phyloP scores from a whole-genome alignment of 2,797 vertebrate species.

The Fistularia commersonii region DNA sequence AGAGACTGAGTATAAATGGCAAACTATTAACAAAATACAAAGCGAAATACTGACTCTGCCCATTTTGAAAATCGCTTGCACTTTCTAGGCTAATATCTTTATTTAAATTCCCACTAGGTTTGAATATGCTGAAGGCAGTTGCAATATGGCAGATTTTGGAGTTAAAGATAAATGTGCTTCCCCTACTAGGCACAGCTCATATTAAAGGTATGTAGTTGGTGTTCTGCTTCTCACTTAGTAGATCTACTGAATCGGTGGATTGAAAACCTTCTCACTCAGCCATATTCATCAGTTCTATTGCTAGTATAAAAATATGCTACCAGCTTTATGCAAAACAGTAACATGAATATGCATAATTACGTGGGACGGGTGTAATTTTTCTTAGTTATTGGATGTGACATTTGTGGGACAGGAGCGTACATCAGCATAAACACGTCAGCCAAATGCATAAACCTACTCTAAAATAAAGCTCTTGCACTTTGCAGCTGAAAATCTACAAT shows the following conservation, averaged over 20 bases:
- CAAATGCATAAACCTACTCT: conserved; percentile 83
- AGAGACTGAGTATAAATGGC: too few relatives aligned
- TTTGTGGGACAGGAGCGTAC: conserved; percentile 85
- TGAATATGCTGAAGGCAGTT: conserved; percentile 47
- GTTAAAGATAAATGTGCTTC: conserved; percentile 72
- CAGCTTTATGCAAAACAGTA: conserved; percentile 83
- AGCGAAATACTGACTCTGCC: conserved; percentile 46
- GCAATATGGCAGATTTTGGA: conserved; percentile 55
- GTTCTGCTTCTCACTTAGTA: conserved; percentile 48
- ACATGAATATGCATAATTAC: conserved; percentile 93
- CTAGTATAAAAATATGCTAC: conserved; percentile 61
- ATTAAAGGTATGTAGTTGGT: conserved; percentile 40
- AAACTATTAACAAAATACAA: too few relatives aligned
- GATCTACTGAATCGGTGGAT: conserved; percentile 61
- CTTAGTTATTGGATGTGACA: conserved; percentile 87
- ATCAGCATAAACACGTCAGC: conserved; percentile 85
- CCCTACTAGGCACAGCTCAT: conserved; percentile 55
- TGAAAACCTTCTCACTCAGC: conserved; percentile 60
- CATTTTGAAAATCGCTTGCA: conserved; percentile 35
- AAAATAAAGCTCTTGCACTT: conserved; percentile 62
- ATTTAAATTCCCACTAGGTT: conserved; percentile 44
- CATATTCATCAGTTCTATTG: conserved; percentile 61
- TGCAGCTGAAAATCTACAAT: conserved; percentile 43
- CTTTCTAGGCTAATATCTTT: conserved; percentile 50
- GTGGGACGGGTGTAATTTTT: conserved; percentile 86